These are phyloP conservation scores for Agelastica alni DNA, from an alignment of 2,888 invertebrate genomes.

Conservation along the genomic window DNA sequence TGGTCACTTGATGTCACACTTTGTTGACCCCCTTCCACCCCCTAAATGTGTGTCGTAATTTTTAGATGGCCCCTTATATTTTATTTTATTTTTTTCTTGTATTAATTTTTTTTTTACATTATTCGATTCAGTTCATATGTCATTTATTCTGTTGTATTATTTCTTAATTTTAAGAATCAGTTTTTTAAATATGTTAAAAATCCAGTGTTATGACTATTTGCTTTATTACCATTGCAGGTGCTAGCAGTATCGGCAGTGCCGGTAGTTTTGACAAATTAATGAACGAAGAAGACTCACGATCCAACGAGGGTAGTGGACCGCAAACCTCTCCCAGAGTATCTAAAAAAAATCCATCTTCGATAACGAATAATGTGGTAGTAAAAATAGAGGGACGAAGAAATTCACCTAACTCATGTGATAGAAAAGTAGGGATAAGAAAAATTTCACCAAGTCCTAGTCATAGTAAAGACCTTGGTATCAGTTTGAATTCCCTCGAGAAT, in stretches of 20 bases:
- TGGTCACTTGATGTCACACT: too few relatives aligned
- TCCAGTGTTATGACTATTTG: too few relatives aligned
- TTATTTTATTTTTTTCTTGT: too few relatives aligned
- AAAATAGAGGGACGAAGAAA: conserved; percentile 61
- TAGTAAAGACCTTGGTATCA: conserved; percentile 60
- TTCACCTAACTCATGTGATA: conserved; percentile 60
- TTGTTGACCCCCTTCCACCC: too few relatives aligned
- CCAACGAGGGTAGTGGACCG: conserved; percentile 67
- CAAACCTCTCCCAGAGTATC: conserved; percentile 61
- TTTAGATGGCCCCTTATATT: too few relatives aligned
- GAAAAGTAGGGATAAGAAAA: conserved; percentile 61
- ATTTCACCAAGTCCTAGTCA: conserved; percentile 60
- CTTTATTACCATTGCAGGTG: too few relatives aligned
- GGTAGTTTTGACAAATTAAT: conserved; percentile 69
- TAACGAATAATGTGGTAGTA: conserved; percentile 45
- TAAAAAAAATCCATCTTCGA: conserved; percentile 57
- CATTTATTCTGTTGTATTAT: too few relatives aligned
- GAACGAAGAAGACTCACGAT: conserved; percentile 76
- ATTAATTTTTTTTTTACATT: too few relatives aligned
- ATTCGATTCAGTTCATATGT: neutral
- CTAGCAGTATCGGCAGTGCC: conserved; percentile 52
- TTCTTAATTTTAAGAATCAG: too few relatives aligned
- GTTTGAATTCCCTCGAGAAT: conserved; percentile 52
- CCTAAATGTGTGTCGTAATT: too few relatives aligned
- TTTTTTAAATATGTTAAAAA: too few relatives aligned